Base-by-base conservation (phyloP, 1,140 invertebrate genomes). In the Palaemon carinicauda region DNA sequence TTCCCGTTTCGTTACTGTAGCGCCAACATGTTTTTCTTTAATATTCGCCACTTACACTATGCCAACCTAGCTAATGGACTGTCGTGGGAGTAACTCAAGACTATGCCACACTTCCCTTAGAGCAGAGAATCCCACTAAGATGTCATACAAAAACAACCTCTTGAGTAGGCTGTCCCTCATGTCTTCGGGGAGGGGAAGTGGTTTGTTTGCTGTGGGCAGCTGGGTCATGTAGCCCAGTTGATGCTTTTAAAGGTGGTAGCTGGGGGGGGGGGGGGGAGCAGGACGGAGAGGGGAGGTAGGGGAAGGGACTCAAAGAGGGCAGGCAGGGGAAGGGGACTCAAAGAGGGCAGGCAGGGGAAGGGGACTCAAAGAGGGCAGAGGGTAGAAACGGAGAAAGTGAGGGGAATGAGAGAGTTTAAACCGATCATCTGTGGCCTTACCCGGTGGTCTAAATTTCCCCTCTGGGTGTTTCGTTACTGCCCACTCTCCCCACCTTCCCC, bases 1-100 rank as follows among this genome's bases (percentile, higher is more conserved):
- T 60, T 27, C 27, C 53, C 29, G 10, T 50, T 33, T 69, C 31
- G 84, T 79, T 86, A 86, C 84, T 80, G 84, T 86, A 86, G 78
- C 84, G 52, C 77, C 77, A 53, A 50, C 53, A 80, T 86, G 75
- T 86, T 86, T 86, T 86, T 74, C 78, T 80, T 74, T 15, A 86
- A 73, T 73, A 60, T 53, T 73, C 50, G 84, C 84, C 84, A 86
- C 84, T 86, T 86, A 80, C 84, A 54, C 65, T 74, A 24, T 31
- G 51, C 65, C 84, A 79, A 53, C 19, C 51, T 65, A 53, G 51
- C 84, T 86, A 86, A 86, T 86, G 84, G 84, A 86, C 27, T 33
- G 29, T 31, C 29, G 41, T 52, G 77, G 84, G 60, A 29, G 84
- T 73, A 79, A 80, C 75, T 54, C 41, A 56, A 86, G 69, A 60